Base-by-base conservation (phyloP, 2,888 invertebrate genomes). In the Frankliniella intonsa region DNA sequence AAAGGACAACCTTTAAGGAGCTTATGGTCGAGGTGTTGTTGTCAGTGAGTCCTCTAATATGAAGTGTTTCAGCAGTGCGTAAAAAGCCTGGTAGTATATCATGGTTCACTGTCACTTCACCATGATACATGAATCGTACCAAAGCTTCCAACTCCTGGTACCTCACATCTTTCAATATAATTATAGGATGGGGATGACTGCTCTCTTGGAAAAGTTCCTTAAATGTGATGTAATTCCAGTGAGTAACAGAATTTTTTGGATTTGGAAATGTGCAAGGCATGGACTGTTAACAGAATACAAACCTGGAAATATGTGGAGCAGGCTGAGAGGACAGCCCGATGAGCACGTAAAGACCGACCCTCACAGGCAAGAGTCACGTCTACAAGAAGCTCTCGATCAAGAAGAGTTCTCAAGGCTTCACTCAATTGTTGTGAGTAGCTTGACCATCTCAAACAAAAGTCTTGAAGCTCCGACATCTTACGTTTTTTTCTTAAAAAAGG, bases 121-220 rank as follows among this genome's bases (percentile, higher is more conserved):
- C 91, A 86, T 91, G 90, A 85, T 91, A 91, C 91, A 91, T 91
- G 85, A 91, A 91, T 86, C 90, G 90, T 83, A 91, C 86, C 83
- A 91, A 86, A 85, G 90, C 90, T 85, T 89, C 89, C 88, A 91
- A 88, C 10, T 90, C 90, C 81, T 88, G 88, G 83, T 89, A 90
- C 83, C 89, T 89, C 83, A 91, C 91, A 87, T 91, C 91, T 87
- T 91, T 91, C 85, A 91, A 88, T 85, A 91, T 89, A 80, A 88
- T 85, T 88, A 89, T 86, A 87, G 85, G 85, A 82, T 85, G 85
- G 50, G 85, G 84, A 83, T 85, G 85, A 19, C 82, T 83, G 80
- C 84, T 85, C 82, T 85, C 84, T 82, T 84, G 83, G 83, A 85
- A 85, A 55, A 81, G 25, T 22, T 81, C 62, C 51, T 22, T 22